Base-by-base conservation (phyloP, 2,888 invertebrate genomes). In the Caenorhabditis panamensis region DNA sequence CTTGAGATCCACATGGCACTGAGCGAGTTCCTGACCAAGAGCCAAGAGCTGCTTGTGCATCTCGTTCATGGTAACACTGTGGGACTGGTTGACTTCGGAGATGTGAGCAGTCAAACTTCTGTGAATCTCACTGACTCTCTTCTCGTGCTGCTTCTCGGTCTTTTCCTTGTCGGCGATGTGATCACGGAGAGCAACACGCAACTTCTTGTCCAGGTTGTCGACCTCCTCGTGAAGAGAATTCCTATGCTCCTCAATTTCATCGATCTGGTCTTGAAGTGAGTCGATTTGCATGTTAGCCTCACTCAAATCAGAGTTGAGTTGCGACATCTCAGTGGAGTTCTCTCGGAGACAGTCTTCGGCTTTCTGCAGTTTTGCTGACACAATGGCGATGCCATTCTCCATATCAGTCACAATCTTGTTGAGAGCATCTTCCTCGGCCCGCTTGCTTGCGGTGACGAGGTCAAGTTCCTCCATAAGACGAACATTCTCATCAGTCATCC, bases 101-200 rank as follows among this genome's bases (percentile, higher is more conserved):
- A 66, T 66, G 24, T 66, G 66, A n/a, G n/a, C n/a, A n/a, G n/a
- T n/a, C n/a, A n/a, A n/a, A n/a, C 20, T 66, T 37, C 5, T n/a
- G 1, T 37, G 9, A 54, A 41, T 13, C 54, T 31, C 11, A 54
- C 9, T 6, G 24, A 0, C 16, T 24, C 16, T 53, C 41, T 16
- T 66, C 54, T 11, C n/a, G n/a, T 54, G 37, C 22, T 24, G 41
- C 16, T 54, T 22, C 44, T 66, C 54, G 26, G 54, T 24, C 26
- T 54, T 53, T 20, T 54, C 66, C 28, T 41, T 54, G 8, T 66
- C 66, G 11, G 6, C 8, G 5, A 54, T 26, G 18, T 4, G 18
- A 0, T 66, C 54, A 0, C 28, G 54, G 11, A 53, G 11, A 1
- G 28, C 26, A 5, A 24, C 11, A n/a, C 2, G 36, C 11, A 66